These are phyloP conservation scores for Oplegnathus fasciatus DNA, from an alignment of 2,113 vertebrate genomes.

Conservation along the genomic window DNA sequence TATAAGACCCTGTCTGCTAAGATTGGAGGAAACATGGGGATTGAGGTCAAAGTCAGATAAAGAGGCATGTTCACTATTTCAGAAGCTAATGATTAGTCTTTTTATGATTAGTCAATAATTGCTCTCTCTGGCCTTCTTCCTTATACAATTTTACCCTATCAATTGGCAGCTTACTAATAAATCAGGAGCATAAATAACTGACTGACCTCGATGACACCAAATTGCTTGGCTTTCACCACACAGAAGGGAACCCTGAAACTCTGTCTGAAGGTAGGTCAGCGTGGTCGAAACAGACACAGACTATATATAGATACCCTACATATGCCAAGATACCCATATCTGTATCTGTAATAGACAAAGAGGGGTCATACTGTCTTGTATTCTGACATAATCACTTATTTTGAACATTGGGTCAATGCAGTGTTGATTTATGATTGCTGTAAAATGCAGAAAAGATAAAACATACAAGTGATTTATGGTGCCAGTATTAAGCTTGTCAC, in stretches of 20 bases:
- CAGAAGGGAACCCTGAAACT: not conserved
- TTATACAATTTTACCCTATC: not conserved
- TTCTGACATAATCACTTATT: slow-evolving; percentile 16
- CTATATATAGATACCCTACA: not conserved
- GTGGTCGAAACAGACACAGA: not conserved
- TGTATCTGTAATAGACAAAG: not conserved
- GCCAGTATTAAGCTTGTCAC: slow-evolving; percentile 14
- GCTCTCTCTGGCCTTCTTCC: not conserved
- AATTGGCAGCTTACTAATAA: slow-evolving; percentile 20
- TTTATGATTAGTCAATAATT: slow-evolving; percentile 42
- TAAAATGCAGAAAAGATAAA: slow-evolving; percentile 51
- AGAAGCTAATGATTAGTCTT: slow-evolving; percentile 65
- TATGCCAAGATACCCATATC: not conserved
- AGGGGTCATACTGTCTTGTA: not conserved
- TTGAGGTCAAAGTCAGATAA: slow-evolving; percentile 41
- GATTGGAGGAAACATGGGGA: not conserved
- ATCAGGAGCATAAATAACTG: slow-evolving; percentile 1
- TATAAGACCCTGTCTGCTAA: not conserved
- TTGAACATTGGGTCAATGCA: slow-evolving; percentile 16
- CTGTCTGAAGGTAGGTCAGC: too few species aligned
- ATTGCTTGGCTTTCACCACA: not conserved
- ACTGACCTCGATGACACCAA: not conserved
- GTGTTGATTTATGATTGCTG: slow-evolving; percentile 47
- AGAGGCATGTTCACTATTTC: slow-evolving; percentile 9
- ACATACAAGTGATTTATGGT: slow-evolving; percentile 48